phyloP scores from a whole-genome alignment of 2,888 invertebrate species.

The Lampropteryx suffumata region DNA sequence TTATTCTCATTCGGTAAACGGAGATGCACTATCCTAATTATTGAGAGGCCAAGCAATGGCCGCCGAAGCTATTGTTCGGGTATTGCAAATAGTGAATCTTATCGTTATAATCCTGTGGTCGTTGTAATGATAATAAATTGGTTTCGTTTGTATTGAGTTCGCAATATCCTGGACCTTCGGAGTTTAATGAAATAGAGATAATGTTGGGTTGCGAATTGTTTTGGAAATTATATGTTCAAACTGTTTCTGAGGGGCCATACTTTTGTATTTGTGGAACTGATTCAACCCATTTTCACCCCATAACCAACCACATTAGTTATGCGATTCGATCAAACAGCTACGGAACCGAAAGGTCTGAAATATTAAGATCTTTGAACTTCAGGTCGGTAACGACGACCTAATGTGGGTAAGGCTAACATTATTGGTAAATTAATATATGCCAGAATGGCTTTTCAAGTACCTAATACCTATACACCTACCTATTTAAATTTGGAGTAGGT shows the following conservation, averaged over 20 bases:
- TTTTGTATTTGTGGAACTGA: no score
- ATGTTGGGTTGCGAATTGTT: slow-evolving; percentile 16
- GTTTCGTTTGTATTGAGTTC: slow-evolving; percentile 29
- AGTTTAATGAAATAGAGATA: slow-evolving; percentile 26
- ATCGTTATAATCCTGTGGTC: slow-evolving; percentile 31
- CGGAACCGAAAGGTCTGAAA: slow-evolving; percentile 13
- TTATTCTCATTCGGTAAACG: slow-evolving; percentile 76
- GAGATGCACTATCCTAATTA: slow-evolving; percentile 86
- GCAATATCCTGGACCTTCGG: slow-evolving; percentile 28
- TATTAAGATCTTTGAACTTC: slow-evolving; percentile 29
- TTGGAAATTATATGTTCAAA: background rate
- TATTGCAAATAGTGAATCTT: slow-evolving; percentile 32
- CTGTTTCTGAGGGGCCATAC: background rate
- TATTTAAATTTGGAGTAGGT: background rate
- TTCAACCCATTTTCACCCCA: no score
- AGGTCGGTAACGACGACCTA: slow-evolving; percentile 15
- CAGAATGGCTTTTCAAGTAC: slow-evolving; percentile 14
- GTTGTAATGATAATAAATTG: slow-evolving; percentile 34
- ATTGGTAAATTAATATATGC: slow-evolving; percentile 34
- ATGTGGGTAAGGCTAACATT: slow-evolving; percentile 25
- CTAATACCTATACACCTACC: background rate
- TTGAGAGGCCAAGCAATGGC: slow-evolving; percentile 64
- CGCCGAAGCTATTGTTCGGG: slow-evolving; percentile 55
- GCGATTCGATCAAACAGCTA: no score
- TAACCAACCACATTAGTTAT: no score